Percentiles rank a stretch among this genome's conserved stretches.
Evolutionary conservation across 1,140 invertebrate genomes (phyloP).

Genomic region (Rhyzopertha dominica): DNA sequence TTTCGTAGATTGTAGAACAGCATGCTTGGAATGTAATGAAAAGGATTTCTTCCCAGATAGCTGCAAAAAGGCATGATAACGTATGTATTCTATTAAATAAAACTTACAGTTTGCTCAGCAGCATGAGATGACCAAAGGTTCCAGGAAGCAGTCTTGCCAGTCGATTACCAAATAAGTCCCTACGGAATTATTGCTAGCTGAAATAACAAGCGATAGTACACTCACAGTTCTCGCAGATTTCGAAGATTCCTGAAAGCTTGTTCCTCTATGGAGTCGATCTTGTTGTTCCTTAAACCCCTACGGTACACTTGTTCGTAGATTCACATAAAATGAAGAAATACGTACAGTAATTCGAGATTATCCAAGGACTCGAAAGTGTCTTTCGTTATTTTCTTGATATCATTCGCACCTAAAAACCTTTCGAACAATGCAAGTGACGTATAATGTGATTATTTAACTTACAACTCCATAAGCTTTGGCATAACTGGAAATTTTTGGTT

Average conservation of each 20-base stretch:
- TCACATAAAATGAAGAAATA: no score
- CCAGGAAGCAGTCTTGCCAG: background rate
- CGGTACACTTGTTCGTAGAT: constrained; percentile 3
- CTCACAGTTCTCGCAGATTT: constrained; percentile 52
- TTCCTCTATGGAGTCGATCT: constrained; percentile 44
- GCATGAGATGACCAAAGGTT: no score
- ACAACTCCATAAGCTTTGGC: constrained; percentile 50
- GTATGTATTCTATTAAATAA: no score
- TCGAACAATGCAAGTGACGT: no score
- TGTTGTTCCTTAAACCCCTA: constrained; percentile 42
- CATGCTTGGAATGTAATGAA: background rate
- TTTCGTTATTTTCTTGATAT: constrained; percentile 45
- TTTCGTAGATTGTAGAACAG: background rate
- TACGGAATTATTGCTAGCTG: no score
- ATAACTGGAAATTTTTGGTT: constrained; percentile 48
- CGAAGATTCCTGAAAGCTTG: constrained; percentile 47
- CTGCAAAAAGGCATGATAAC: constrained; percentile 23
- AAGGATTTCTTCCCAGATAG: constrained; percentile 31
- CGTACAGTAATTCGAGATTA: constrained; percentile 49
- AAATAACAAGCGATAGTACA: constrained; percentile 28
- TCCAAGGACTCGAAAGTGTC: constrained; percentile 46
- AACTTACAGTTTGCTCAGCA: constrained; percentile 17
- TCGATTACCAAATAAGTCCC: constrained; percentile 11
- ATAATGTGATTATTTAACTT: constrained; percentile 44
- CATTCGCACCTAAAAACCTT: constrained; percentile 49